Evolutionary conservation across 2,797 vertebrate species (phyloP), one percentile per base, ranked within the genome.

Genomic region (Pitangus sulphuratus): DNA sequence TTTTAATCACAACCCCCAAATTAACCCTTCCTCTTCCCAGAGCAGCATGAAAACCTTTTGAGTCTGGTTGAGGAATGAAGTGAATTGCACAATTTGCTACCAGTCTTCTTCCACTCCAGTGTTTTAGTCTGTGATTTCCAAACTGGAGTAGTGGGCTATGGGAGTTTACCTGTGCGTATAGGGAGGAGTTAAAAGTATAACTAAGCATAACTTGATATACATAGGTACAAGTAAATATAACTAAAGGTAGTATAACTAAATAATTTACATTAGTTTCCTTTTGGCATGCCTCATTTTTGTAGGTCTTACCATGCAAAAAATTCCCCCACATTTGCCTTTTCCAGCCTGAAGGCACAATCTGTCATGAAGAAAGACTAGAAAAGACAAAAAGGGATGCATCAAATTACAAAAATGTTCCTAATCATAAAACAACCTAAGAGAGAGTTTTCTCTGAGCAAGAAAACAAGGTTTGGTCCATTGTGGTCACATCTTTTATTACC

Each of bases 51-150:
- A 78, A 53, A 24, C 9, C 16, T 61, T 54, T 61, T 12, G 25
- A 42, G 22, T 45, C 28, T 28, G 12, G 16, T 12, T 22, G 45
- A 19, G 20, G 31, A 58, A 20, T 53, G 4, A 58, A 56, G 13
- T 31, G 4, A 37, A 35, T 44, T 24, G 28, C 26, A 51, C 26
- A 11, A 1, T 45, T 88, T 87, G 61, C 21, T 1, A 0, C 11
- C 37, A 44, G 2, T 44, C 35, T 57, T 4, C 17, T 68, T 26
- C 76, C 28, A n/a, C 20, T 24, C 11, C 8, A 9, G 0, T 35
- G 9, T 30, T 65, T 80, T 28, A 68, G 21, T 57, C 30, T 31
- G 28, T 20, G 28, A 18, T 75, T 91, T 78, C 45, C 22, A 31
- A 20, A 58, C 42, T 48, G 61, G 12, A 72, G 9, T 28, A 44